Evolutionary conservation across 2,113 vertebrate genomes (phyloP).

Genomic region (Hiodon alosoides): DNA sequence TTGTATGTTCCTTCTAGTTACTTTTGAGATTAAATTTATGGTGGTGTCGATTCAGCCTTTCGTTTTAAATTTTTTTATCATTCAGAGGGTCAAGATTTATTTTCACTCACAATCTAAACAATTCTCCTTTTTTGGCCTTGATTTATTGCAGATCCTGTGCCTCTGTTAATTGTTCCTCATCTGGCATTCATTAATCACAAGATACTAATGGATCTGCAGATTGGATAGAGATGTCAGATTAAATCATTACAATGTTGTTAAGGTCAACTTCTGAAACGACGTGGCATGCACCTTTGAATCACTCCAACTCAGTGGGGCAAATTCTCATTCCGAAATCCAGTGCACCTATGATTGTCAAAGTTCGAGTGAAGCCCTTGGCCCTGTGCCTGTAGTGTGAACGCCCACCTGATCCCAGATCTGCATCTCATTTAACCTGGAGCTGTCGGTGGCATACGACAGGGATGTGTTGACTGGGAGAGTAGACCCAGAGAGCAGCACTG

Average conservation of each 20-base stretch:
- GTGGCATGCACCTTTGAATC: slow-evolving; percentile 13
- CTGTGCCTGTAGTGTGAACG: not conserved
- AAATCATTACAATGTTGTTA: slow-evolving; percentile 37
- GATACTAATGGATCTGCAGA: slow-evolving; percentile 17
- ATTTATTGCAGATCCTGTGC: slow-evolving; percentile 34
- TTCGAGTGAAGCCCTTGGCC: not conserved
- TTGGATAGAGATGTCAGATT: slow-evolving; percentile 24
- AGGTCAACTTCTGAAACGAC: slow-evolving; percentile 34
- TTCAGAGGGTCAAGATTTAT: slow-evolving; percentile 18
- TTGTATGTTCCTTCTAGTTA: not conserved
- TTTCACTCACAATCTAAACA: slow-evolving; percentile 17
- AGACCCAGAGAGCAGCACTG: not conserved
- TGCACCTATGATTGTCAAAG: no score
- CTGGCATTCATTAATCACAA: slow-evolving; percentile 36
- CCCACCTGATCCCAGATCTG: not conserved
- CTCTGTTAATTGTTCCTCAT: slow-evolving; percentile 16
- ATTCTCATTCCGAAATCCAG: no score
- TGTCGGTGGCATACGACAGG: not conserved
- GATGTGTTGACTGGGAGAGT: not conserved
- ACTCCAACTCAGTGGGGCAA: not conserved
- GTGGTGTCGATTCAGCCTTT: not conserved
- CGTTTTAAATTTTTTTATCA: not conserved
- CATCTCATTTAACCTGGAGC: not conserved
- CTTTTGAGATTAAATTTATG: not conserved
- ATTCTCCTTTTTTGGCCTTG: slow-evolving; percentile 23